Evolutionary conservation across 2,797 vertebrate genomes (phyloP), one percentile per base, ranked within the genome.

Genomic region (Ctenopoma kingsleyae): DNA sequence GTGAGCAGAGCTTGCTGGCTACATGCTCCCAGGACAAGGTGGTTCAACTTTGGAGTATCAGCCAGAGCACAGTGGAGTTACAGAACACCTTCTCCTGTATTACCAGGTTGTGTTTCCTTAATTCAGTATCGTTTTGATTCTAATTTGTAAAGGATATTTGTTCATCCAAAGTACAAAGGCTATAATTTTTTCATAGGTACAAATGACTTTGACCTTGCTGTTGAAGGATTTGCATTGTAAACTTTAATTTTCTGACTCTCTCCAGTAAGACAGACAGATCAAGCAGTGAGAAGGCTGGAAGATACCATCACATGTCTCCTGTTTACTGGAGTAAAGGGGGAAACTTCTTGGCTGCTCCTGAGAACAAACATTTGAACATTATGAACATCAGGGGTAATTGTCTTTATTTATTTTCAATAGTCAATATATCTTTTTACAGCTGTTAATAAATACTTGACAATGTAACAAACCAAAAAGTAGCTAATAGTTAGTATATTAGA

Each of bases 1-100:
- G 67, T 67, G 93, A 94, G 46, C 94, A 93, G 67, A 91, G 75
- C 80, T 70, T 96, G 55, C 64, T 96, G 76, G 94, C 93, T 38
- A 94, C 93, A 0, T 92, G 93, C 71, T 94, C 93, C 60, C 94
- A 95, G 84, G 95, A 96, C 72, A 95, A 94, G 48, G 94, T 94
- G n/a, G 93, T 94, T 56, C 92, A 95, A 13, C 79, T 95, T 10
- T 96, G 95, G 95, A 91, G 85, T 77, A 57, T 95, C 67, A 91
- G 81, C 64, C 91, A 90, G 54, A 93, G 75, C 68, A 65, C 76
- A 5, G 80, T 91, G 23, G 93, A 95, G 51, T 71, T 95, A 66
- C 91, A 94, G 57, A 90, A 87, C 74, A 94, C 93, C 52, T 93
- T 93, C 84, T 92, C 90, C 84, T 94, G 93, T 54, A 90, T 89